These are phyloP conservation scores for Spermophilus dauricus DNA, from an alignment of 2,113 vertebrate species.

Conservation along the genomic window DNA sequence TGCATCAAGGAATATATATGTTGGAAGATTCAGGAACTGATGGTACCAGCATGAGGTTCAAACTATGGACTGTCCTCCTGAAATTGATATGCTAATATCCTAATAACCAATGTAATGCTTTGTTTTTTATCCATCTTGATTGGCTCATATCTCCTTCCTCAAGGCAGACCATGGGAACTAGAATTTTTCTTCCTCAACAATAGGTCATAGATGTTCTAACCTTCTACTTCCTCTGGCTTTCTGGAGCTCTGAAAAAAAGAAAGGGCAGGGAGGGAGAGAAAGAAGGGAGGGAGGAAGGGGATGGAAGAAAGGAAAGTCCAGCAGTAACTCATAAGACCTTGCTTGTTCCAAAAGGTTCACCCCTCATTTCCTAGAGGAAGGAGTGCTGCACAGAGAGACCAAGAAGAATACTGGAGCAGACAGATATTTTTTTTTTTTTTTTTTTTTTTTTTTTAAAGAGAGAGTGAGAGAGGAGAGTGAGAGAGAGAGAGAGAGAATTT, in stretches of 20 bases:
- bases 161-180: not conserved
- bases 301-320: not conserved
- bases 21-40: not conserved
- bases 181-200: not conserved
- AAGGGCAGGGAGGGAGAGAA: too few species aligned
- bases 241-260: not conserved
- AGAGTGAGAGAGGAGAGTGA: too few species aligned
- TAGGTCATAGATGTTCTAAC: not conserved
- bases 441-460: too few species aligned
- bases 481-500: too few species aligned
- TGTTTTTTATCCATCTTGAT: not conserved
- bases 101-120: not conserved
- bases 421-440: too few species aligned
- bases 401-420: not conserved
- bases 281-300: too few species aligned
- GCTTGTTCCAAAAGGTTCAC: too few species aligned
- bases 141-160: not conserved
- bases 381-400: not conserved
- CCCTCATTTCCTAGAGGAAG: not conserved
- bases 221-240: not conserved
- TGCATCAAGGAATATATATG: not conserved
- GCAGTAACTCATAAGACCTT: not conserved
- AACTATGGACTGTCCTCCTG: not conserved
- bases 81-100: not conserved
- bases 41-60: not conserved